These are phyloP conservation scores for Chymomyza amoena DNA, from an alignment of 2,888 invertebrate genomes.

Conservation along the genomic window DNA sequence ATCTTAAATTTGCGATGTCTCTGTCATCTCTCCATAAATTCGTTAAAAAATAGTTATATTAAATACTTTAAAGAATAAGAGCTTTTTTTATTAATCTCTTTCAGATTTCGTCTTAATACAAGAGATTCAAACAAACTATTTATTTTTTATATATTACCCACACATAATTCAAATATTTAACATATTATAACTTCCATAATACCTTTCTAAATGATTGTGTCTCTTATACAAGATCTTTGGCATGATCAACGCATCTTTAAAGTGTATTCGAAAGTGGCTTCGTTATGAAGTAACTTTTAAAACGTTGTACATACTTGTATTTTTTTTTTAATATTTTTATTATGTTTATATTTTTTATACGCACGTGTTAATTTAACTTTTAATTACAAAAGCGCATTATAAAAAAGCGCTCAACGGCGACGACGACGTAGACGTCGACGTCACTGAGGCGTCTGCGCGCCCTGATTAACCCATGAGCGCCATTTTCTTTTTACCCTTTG, in stretches of 20 bases:
- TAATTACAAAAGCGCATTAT: constrained; percentile 55
- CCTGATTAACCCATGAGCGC: constrained; percentile 63
- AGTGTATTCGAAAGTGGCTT: not conserved
- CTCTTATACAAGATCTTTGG: not conserved
- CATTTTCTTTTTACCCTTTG: constrained; percentile 11
- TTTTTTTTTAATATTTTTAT: constrained; percentile 14
- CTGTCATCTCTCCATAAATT: no score
- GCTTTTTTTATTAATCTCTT: no score
- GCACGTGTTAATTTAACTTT: constrained; percentile 49
- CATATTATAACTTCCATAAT: no score
- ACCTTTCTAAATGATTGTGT: not conserved
- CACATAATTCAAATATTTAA: no score
- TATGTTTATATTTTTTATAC: constrained; percentile 9
- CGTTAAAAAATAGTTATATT: no score
- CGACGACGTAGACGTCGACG: constrained; percentile 23
- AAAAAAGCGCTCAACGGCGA: constrained; percentile 27
- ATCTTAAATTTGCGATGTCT: no score
- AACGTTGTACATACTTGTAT: constrained; percentile 20
- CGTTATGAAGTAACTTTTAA: not conserved
- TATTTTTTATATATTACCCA: no score
- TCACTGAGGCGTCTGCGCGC: constrained; percentile 57
- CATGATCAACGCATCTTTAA: not conserved
- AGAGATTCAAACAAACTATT: no score
- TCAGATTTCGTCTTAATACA: no score
- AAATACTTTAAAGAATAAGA: no score